These are phyloP conservation scores for Gallirallus australis DNA, from an alignment of 2,797 vertebrate species.

Conservation along the genomic window DNA sequence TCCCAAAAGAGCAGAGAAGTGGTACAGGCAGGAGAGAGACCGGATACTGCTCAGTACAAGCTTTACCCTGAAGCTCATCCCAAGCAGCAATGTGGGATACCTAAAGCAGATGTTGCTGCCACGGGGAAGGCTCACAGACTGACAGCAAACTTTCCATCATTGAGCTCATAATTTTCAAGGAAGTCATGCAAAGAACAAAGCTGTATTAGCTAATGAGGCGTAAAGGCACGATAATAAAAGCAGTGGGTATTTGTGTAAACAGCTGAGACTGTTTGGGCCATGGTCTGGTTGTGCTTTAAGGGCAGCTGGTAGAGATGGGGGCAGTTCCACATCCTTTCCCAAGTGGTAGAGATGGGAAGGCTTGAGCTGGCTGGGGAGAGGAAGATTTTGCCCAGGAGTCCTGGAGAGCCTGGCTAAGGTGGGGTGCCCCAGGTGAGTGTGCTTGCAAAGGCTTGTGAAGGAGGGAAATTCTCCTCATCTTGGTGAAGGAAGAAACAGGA, in stretches of 20 bases:
- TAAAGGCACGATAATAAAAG: not conserved
- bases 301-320: not conserved
- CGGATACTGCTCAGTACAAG: not conserved
- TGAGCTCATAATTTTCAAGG: not conserved
- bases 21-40: not conserved
- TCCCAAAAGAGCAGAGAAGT: not conserved
- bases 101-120: not conserved
- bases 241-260: not conserved
- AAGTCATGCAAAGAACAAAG: not conserved
- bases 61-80: not conserved
- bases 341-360: not conserved
- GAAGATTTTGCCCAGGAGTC: not conserved
- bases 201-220: not conserved
- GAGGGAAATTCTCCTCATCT: not conserved
- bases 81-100: not conserved
- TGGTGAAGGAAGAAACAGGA: not conserved
- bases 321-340: not conserved
- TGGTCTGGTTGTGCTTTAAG: not conserved
- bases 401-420: not conserved
- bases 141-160: not conserved
- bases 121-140: not conserved
- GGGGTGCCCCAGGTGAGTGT: not conserved
- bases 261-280: not conserved
- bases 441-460: not conserved
- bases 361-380: not conserved